Evolutionary conservation across 1,140 invertebrate species (phyloP), one percentile per base, ranked within the genome.

Genomic region (Branchinecta lindahli): DNA sequence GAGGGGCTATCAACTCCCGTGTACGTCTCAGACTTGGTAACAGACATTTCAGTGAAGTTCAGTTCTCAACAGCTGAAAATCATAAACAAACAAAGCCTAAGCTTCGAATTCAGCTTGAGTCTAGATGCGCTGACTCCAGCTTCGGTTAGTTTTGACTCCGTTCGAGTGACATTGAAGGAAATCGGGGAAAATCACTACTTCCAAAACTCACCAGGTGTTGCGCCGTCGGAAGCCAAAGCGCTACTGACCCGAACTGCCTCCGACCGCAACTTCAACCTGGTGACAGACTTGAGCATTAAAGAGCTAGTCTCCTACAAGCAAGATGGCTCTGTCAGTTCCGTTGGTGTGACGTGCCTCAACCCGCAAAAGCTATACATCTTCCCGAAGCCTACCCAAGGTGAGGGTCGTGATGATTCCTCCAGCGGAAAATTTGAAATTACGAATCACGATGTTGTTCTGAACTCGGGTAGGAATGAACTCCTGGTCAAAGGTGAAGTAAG

Each of bases 271-370:
- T 66, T 70, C n/a, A 44, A 67, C 8, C 70, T 70, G 45, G 46
- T 70, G 33, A 46, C 65, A 44, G 66, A 18, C 15, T 66, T 70
- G 21, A 21, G 44, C 15, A 72, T 72, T 44, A 69, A 72, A 66
- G 71, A 69, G 18, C 68, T 69, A 45, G 46, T 66, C 21, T 69
- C 66, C 66, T 69, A 69, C 46, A 69, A 72, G 44, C 71, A 72
- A 69, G 71, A 72, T 47, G 68, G 68, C 46, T 66, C 68, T 20
- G 45, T 72, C 10, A 72, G 71, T 44, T 72, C 71, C 9, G 71
- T 72, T 18, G 71, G 67, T 5, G 44, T 72, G 5, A 68, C 68
- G 3, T 72, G 71, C 46, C 68, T 66, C 5, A 69, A 65, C 33
- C 45, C 69, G 7, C 71, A 72, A n/a, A 71, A 72, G 46, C 44